These are phyloP conservation scores for Karalla daura DNA, from an alignment of 2,797 vertebrate genomes.

Conservation along the genomic window DNA sequence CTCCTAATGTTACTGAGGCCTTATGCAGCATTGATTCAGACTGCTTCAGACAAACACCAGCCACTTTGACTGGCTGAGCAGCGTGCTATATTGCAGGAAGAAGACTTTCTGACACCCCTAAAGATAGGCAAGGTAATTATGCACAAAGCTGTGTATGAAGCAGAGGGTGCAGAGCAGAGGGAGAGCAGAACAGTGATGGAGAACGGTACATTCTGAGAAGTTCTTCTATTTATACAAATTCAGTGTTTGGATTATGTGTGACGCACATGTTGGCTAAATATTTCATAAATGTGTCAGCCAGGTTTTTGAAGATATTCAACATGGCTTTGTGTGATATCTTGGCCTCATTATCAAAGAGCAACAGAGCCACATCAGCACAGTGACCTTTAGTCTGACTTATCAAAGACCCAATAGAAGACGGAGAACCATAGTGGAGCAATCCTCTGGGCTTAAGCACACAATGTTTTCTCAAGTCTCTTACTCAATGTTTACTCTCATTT, in stretches of 20 bases:
- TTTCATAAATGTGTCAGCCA: neutral
- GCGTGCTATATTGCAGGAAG: slow-evolving; percentile 11
- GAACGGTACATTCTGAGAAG: slow-evolving; percentile 31
- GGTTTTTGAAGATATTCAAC: slow-evolving; percentile 5
- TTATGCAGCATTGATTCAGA: neutral
- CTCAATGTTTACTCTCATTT: neutral
- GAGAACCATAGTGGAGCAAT: neutral
- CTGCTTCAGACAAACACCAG: neutral
- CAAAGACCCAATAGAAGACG: neutral
- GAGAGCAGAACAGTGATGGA: neutral
- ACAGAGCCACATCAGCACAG: neutral
- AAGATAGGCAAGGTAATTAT: slow-evolving; percentile 19
- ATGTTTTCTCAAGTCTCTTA: neutral
- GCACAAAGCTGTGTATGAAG: slow-evolving; percentile 16
- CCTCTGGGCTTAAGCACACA: neutral
- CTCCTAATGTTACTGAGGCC: neutral
- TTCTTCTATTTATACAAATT: slow-evolving; percentile 9
- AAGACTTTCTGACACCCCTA: slow-evolving; percentile 7
- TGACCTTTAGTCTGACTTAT: neutral
- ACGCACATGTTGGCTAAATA: slow-evolving; percentile 16
- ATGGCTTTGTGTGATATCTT: neutral
- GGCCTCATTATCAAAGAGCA: neutral
- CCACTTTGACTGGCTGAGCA: neutral
- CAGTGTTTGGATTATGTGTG: neutral
- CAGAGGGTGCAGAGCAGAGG: slow-evolving; percentile 8